These are phyloP conservation scores for Sminthurinus aureus DNA, from an alignment of 2,888 invertebrate species.

Conservation along the genomic window DNA sequence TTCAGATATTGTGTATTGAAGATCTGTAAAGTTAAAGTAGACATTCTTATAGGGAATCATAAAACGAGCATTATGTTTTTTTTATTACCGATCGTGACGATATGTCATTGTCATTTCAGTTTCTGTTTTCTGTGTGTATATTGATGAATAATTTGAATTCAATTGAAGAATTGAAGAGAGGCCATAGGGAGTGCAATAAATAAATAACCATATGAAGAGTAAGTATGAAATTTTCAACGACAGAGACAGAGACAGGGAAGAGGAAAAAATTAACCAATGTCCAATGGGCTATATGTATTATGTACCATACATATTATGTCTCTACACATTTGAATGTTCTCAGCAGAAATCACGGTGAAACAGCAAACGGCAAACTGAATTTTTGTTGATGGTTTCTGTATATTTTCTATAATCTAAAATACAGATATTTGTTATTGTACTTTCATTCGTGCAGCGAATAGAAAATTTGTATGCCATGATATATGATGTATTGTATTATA, in stretches of 20 bases:
- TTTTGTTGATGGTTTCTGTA: too few species aligned
- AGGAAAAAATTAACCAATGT: neutral
- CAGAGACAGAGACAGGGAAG: neutral
- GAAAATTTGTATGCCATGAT: too few species aligned
- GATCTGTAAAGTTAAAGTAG: neutral
- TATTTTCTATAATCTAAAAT: too few species aligned
- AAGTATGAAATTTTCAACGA: neutral
- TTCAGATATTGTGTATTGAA: neutral
- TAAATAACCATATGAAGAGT: neutral
- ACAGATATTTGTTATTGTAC: too few species aligned
- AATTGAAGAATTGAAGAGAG: constrained; percentile 10
- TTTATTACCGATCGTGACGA: constrained; percentile 21
- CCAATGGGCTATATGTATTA: too few species aligned
- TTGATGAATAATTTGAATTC: constrained; percentile 26
- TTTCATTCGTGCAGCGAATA: too few species aligned
- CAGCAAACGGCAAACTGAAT: too few species aligned
- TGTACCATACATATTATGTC: too few species aligned
- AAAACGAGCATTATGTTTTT: too few species aligned
- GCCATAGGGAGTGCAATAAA: constrained; percentile 4
- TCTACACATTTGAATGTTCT: neutral
- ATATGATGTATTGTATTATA: too few species aligned
- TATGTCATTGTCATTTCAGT: constrained; percentile 23
- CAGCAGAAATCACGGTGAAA: neutral
- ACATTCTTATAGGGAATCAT: too few species aligned
- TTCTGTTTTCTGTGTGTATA: constrained; percentile 1